A percentile compares a stretch with the other conserved stretches of the same genome.
Evolutionary conservation across 2,797 vertebrate species (phyloP).

Genomic region (Siniperca undulata): DNA sequence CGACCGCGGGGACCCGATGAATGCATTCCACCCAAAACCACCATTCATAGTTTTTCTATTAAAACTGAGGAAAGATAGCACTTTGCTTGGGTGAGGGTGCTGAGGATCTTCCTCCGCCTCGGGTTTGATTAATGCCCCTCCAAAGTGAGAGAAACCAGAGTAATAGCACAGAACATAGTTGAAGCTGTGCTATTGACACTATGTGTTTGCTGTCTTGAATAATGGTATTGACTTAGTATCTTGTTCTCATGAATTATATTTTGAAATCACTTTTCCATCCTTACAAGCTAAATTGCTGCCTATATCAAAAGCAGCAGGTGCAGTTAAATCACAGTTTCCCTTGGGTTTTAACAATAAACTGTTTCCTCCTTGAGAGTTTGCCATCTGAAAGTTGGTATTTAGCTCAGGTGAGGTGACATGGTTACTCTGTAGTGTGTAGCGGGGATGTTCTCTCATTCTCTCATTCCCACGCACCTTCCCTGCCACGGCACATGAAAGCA

Average conservation of each 20-base stretch:
- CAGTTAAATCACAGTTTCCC: not conserved
- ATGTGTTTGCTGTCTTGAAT: not conserved
- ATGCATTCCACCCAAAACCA: conserved; percentile 39
- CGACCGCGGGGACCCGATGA: conserved; percentile 50
- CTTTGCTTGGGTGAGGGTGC: conserved; percentile 13
- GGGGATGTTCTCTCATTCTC: conserved; percentile 43
- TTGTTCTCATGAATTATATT: not conserved
- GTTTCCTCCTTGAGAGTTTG: conserved; percentile 22
- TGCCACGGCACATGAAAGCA: conserved; percentile 59
- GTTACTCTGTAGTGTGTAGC: conserved; percentile 26
- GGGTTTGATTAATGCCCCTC: conserved; percentile 54
- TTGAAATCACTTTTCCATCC: not conserved
- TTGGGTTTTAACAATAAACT: conserved; percentile 21
- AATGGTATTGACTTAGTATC: not conserved
- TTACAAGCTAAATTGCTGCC: conserved; percentile 1
- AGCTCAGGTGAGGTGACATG: conserved; percentile 39
- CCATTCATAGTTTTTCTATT: conserved; percentile 70
- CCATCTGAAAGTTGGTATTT: conserved; percentile 28
- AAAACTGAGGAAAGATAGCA: conserved; percentile 44
- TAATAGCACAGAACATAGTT: not conserved
- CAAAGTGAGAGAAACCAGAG: conserved; percentile 1
- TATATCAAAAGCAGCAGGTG: conserved; percentile 13
- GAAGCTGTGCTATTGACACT: not conserved
- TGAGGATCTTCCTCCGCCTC: conserved; percentile 5
- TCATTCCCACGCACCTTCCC: conserved; percentile 41